These are phyloP conservation scores for Caloenas nicobarica DNA, from an alignment of 2,113 vertebrate genomes.

Conservation along the genomic window DNA sequence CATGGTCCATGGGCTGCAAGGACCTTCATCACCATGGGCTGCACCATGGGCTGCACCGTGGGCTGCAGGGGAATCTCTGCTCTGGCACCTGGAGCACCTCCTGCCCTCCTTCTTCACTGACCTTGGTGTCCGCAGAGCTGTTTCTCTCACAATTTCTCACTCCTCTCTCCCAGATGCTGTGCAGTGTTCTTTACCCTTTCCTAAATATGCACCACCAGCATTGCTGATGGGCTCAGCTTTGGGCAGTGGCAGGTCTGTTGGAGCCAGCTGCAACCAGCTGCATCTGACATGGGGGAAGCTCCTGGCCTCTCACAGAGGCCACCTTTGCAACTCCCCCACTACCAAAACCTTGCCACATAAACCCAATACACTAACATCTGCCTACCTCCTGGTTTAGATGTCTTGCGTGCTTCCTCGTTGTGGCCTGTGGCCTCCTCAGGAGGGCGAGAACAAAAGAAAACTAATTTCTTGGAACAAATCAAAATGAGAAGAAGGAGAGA, in stretches of 20 bases:
- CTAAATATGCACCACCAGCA: background rate
- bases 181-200: background rate
- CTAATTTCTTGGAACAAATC: background rate
- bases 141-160: background rate
- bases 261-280: background rate
- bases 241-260: background rate
- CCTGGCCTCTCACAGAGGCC: background rate
- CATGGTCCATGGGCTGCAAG: background rate
- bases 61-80: background rate
- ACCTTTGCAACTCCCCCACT: accelerated
- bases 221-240: background rate
- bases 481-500: background rate
- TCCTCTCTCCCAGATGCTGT: background rate
- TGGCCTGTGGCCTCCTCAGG: background rate
- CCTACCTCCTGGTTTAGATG: background rate
- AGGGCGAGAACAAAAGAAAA: background rate
- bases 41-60: accelerated
- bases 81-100: accelerated
- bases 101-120: background rate
- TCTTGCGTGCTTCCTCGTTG: background rate
- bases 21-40: too few species aligned
- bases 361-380: background rate
- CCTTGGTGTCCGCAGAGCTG: background rate
- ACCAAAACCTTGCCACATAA: background rate
- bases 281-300: background rate